Base-by-base conservation (phyloP, 2,797 vertebrate genomes). In the Leptoclinus maculatus region DNA sequence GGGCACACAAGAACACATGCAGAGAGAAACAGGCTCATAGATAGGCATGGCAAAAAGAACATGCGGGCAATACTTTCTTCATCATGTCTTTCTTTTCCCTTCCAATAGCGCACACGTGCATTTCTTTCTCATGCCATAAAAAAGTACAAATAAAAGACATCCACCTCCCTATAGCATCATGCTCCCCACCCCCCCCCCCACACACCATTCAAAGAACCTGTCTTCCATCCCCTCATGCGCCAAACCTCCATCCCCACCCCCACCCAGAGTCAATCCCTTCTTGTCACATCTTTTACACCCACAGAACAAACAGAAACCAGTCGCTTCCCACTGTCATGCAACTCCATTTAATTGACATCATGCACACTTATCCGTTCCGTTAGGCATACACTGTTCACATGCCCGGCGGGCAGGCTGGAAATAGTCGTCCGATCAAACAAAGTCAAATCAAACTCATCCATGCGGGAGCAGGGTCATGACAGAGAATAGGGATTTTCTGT, bases 1-100 rank as follows among this genome's bases (percentile, higher is more conserved):
- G 16, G 23, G 87, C 83, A 92, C 80, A 94, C 84, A 92, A 85
- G n/a, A 95, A 91, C 59, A 92, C 96, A 96, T 95, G 95, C 96
- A 95, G 87, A 94, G 92, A 95, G 87, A 94, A 91, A 88, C 87
- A 92, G 91, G 88, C 91, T 94, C 88, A 94, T 89, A 91, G 89
- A 94, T 89, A 91, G 89, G 68, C 71, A 49, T 59, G 51, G 79
- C 65, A 85, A 66, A 63, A 54, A 2, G 32, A 29, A 89, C 95
- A 96, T 95, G 95, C 96, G 86, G 63, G 32, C 16, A 58, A 49
- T 12, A 83, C 41, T 53, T 67, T 29, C 19, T 56, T 79, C 16
- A 39, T 59, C 25, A 11, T 5, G 3, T 32, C 23, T 66, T 29
- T 13, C 19, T 56, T 63, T 25, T n/a, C 29, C 4, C 41, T n/a